Conservation (phyloP, 2,888 invertebrate species). For the Drosophila suboccidentalis region DNA sequence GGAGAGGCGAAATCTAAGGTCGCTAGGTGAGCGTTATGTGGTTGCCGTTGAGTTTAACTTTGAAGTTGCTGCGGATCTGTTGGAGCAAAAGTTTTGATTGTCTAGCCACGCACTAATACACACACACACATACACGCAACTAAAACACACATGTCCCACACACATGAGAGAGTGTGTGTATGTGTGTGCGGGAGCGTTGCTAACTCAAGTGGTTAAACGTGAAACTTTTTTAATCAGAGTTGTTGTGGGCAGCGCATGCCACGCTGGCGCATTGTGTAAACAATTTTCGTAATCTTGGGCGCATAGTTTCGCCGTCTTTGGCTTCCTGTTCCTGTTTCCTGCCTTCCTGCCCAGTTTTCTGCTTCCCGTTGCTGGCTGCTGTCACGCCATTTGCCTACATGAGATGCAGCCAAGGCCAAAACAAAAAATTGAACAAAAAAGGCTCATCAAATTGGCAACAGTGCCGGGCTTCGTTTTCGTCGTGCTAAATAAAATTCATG, state of each 20-base stretch:
- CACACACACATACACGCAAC: constrained; percentile 49
- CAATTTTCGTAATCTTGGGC: constrained; percentile 72
- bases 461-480: constrained; percentile 25
- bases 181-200: constrained; percentile 41
- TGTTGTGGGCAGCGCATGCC: constrained; percentile 65
- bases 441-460: constrained; percentile 70
- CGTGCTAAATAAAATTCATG: constrained; percentile 76
- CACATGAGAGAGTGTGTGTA: constrained; percentile 22
- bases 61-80: constrained; percentile 59
- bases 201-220: constrained; percentile 77
- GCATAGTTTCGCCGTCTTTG: constrained; percentile 55
- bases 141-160: constrained; percentile 42
- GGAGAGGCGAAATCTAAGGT: constrained; percentile 36
- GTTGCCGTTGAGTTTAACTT: constrained; percentile 58
- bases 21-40: constrained; percentile 33
- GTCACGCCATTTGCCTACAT: constrained; percentile 48
- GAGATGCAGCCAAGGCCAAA: constrained; percentile 55
- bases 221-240: constrained; percentile 80
- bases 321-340: constrained; percentile 3
- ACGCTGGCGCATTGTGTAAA: constrained; percentile 65
- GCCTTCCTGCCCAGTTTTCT: constrained; percentile 10
- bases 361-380: constrained; percentile 18
- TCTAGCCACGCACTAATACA: constrained; percentile 64
- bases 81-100: constrained; percentile 72
- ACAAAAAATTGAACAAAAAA: constrained; percentile 43